Percentiles rank a stretch among this genome's conserved stretches.
Evolutionary conservation across 1,140 invertebrate genomes (phyloP).

Genomic region (Hestina assimilis): DNA sequence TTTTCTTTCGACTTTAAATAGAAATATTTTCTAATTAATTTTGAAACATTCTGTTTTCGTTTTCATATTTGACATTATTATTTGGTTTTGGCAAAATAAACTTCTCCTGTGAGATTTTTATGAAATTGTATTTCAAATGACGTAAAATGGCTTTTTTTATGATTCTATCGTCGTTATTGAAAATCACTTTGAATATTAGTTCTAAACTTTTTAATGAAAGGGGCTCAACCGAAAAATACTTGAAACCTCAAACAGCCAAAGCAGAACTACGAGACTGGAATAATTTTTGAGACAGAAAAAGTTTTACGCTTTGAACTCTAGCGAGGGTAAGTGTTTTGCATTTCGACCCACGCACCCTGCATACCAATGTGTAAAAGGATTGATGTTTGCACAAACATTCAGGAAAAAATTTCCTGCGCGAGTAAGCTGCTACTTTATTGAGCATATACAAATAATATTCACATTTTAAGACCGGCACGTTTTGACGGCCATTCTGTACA

Average conservation of each 20-base stretch:
- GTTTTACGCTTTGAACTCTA: constrained; percentile 70
- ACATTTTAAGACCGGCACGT: too few relatives aligned
- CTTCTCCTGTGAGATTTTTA: neutral
- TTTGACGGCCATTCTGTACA: too few relatives aligned
- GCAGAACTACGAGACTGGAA: constrained; percentile 71
- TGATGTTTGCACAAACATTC: constrained; percentile 61
- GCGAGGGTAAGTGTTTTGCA: constrained; percentile 71
- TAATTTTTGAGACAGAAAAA: constrained; percentile 72
- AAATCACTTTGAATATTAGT: constrained; percentile 61
- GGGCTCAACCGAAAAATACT: constrained; percentile 62
- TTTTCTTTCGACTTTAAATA: too few relatives aligned
- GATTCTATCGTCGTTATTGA: constrained; percentile 33
- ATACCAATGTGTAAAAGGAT: constrained; percentile 72
- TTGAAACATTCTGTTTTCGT: too few relatives aligned
- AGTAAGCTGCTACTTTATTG: neutral
- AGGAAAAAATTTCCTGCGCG: constrained; percentile 2
- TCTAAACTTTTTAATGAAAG: constrained; percentile 66
- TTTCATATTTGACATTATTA: too few relatives aligned
- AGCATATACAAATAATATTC: neutral
- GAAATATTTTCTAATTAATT: too few relatives aligned
- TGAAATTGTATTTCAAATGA: neutral
- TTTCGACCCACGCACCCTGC: constrained; percentile 58
- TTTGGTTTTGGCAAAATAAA: too few relatives aligned
- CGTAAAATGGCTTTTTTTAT: neutral
- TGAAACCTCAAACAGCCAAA: constrained; percentile 67